Conservation (phyloP, 2,888 invertebrate species). For the Parnassius orleans region DNA sequence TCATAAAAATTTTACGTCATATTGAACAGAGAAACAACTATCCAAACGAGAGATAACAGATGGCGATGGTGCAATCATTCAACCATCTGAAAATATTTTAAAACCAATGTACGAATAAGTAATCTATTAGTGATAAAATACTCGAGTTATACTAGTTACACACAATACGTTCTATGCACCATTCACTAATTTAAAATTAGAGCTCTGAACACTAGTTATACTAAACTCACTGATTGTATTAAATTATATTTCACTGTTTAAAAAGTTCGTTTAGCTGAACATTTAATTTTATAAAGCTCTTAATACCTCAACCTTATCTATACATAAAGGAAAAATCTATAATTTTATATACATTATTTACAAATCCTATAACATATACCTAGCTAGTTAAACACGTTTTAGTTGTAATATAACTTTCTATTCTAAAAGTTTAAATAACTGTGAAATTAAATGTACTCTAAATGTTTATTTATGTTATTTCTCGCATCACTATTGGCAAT, state of each 20-base stretch:
- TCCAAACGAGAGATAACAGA: too few relatives aligned
- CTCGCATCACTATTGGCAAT: slow-evolving; percentile 52
- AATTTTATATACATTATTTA: slow-evolving; percentile 53
- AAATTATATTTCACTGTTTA: slow-evolving; percentile 36
- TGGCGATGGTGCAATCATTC: not conserved
- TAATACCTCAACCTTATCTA: slow-evolving; percentile 45
- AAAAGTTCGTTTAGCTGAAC: slow-evolving; percentile 34
- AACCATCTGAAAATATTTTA: slow-evolving; percentile 4
- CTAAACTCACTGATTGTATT: slow-evolving; percentile 20
- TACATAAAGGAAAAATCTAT: slow-evolving; percentile 39
- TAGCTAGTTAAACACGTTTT: slow-evolving; percentile 19
- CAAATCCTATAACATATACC: slow-evolving; percentile 33
- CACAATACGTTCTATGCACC: slow-evolving; percentile 23
- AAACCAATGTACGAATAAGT: not conserved
- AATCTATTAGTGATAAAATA: slow-evolving; percentile 17
- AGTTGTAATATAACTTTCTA: slow-evolving; percentile 24
- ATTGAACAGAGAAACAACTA: too few relatives aligned
- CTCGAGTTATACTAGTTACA: slow-evolving; percentile 11
- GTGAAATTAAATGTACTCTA: slow-evolving; percentile 42
- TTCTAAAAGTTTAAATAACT: slow-evolving; percentile 38
- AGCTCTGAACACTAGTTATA: slow-evolving; percentile 18
- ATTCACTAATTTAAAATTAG: slow-evolving; percentile 22
- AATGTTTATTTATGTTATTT: slow-evolving; percentile 29
- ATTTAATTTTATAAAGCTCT: slow-evolving; percentile 55
- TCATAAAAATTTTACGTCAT: too few relatives aligned